Conservation (phyloP, 2,888 invertebrate genomes). For the Ennomos fuscantarius region DNA sequence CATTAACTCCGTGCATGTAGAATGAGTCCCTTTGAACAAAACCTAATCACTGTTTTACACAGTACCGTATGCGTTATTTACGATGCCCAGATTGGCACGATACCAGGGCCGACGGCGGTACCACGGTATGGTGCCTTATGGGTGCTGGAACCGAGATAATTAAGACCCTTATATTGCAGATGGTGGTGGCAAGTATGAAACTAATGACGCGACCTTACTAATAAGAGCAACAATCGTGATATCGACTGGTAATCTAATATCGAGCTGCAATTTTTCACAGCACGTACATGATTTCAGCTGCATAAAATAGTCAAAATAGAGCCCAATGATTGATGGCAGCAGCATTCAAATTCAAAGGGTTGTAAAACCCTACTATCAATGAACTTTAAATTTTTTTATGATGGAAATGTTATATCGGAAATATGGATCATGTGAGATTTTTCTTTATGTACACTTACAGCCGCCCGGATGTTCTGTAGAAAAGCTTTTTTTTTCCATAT, state of each 20-base stretch:
- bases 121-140: conserved; percentile 40
- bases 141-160: conserved; percentile 40
- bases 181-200: conserved; percentile 38
- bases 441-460: conserved; percentile 5
- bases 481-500: too few species aligned
- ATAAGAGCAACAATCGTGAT: conserved; percentile 37
- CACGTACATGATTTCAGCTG: neutral
- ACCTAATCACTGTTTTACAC: conserved; percentile 51
- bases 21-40: neutral
- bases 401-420: neutral
- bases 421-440: too few species aligned
- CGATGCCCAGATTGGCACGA: conserved; percentile 70
- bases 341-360: conserved; percentile 9
- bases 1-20: too few species aligned
- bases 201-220: conserved; percentile 40
- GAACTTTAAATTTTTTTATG: conserved; percentile 4
- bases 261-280: conserved; percentile 1
- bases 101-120: conserved; percentile 46
- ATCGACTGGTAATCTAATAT: conserved; percentile 21
- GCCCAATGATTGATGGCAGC: neutral
- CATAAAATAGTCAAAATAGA: too few species aligned
- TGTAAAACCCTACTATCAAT: neutral
- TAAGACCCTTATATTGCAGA: conserved; percentile 42
- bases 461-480: neutral
- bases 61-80: conserved; percentile 69